phyloP scores from a whole-genome alignment of 2,113 vertebrate genomes.

The Embiotoca jacksoni region DNA sequence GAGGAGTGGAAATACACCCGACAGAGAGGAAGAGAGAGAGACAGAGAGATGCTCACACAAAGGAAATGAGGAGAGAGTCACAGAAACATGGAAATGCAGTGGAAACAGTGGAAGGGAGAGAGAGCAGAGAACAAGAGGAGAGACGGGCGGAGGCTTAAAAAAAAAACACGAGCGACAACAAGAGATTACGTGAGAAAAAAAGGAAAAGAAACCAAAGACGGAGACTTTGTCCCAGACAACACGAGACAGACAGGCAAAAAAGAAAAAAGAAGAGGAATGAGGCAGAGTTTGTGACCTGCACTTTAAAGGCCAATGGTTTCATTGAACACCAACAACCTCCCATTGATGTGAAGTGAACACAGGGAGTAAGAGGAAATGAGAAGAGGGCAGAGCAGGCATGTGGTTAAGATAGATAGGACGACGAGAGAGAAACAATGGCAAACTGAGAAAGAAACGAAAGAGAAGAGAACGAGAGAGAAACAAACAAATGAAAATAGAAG shows the following conservation, averaged over 20 bases:
- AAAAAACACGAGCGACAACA: not conserved
- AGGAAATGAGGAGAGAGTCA: conserved; percentile 39
- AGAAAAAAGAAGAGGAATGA: conserved; percentile 4
- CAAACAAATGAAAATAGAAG: not conserved
- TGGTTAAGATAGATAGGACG: not conserved
- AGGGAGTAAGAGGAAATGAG: not conserved
- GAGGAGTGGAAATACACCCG: conserved; percentile 51
- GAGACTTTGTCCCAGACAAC: conserved; percentile 31
- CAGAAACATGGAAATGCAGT: conserved; percentile 37
- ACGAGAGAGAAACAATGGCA: not conserved
- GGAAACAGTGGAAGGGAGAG: conserved; percentile 21
- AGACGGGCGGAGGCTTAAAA: not conserved
- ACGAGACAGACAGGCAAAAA: conserved; percentile 5
- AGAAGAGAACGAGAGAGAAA: conserved; percentile 1
- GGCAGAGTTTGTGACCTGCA: conserved; percentile 21
- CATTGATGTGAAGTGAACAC: conserved; percentile 28
- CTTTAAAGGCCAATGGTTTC: conserved; percentile 37
- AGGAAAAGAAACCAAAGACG: conserved; percentile 12
- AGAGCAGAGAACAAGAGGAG: conserved; percentile 21
- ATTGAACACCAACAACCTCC: conserved; percentile 20
- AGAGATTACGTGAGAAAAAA: conserved; percentile 32
- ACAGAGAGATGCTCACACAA: conserved; percentile 32
- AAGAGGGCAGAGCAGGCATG: not conserved
- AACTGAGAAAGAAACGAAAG: conserved; percentile 11
- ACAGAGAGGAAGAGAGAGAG: conserved; percentile 20